Conservation (phyloP, 2,888 invertebrate genomes). For the Opisthograptis luteolata region DNA sequence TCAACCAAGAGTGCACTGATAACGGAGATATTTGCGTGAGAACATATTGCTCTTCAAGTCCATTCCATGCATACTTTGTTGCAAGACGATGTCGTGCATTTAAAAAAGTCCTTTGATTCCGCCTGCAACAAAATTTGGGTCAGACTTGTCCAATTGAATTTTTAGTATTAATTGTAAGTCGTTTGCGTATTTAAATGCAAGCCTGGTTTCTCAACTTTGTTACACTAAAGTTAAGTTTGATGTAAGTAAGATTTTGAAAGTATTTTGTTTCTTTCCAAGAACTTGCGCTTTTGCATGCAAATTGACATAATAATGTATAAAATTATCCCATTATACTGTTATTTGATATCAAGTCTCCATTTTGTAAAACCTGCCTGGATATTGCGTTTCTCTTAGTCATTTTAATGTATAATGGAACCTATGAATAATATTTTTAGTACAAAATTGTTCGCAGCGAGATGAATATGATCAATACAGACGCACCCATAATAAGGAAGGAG, state of each 20-base stretch:
- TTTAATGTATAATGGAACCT: neutral
- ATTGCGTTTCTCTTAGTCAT: neutral
- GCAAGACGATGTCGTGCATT: constrained; percentile 28
- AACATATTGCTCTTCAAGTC: constrained; percentile 49
- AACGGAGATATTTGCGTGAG: constrained; percentile 70
- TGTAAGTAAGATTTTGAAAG: constrained; percentile 20
- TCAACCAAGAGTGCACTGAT: constrained; percentile 66
- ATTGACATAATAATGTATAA: neutral
- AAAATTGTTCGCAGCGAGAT: constrained; percentile 25
- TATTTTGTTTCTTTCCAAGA: constrained; percentile 22
- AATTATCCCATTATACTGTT: constrained; percentile 7
- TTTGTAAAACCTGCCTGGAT: neutral
- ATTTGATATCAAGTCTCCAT: constrained; percentile 3
- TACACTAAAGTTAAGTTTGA: constrained; percentile 22
- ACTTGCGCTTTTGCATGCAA: neutral
- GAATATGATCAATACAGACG: constrained; percentile 41
- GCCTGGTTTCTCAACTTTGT: constrained; percentile 25
- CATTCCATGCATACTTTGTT: constrained; percentile 29
- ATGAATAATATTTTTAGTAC: neutral
- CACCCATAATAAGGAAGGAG: constrained; percentile 76
- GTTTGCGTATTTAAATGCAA: constrained; percentile 22
- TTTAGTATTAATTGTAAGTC: constrained; percentile 19
- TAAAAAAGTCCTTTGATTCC: constrained; percentile 29
- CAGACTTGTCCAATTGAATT: constrained; percentile 37
- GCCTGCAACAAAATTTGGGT: constrained; percentile 27